Base-by-base conservation (phyloP, 1,140 invertebrate genomes). In the Ceratoteleas bidentatus region DNA sequence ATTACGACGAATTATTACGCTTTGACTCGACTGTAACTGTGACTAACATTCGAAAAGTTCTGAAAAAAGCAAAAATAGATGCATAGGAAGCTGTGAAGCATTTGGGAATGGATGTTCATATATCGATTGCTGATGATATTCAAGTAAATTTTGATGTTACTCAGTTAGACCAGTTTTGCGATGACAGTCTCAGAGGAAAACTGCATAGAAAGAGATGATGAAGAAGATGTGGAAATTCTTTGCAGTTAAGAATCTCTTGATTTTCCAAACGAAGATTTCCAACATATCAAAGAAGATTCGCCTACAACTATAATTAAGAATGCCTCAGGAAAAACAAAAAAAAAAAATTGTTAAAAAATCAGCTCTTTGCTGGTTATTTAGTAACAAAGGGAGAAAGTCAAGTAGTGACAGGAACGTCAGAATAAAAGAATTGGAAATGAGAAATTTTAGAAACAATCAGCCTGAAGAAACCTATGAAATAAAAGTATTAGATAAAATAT, bases 301-400 rank as follows among this genome's bases (percentile, higher is more conserved):
- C 54, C 61, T 54, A 52, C 33, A 47, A 52, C 68, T 47, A 13
- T 69, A 45, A 47, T 83, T 5, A 53, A 15, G 62, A 62, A 83
- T 73, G 0, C 33, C 2, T 68, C 36, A 0, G 70, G 70, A 16
- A 79, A 79, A 57, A 53, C 57, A 54, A 49, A 38, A 79, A 57
- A 53, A 57, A 54, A 49, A 38, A 9, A 61, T 72, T 14, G 45
- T 56, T 16, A 74, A 54, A 75, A 83, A 79, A 64, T 75, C 81
- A 7, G 58, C 76, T 24, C 43, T 83, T 32, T 79, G 75, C 56
- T 83, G 75, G 70, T 64, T 83, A 50, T 56, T 83, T 8, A 66
- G 49, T 52, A 75, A 36, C 11, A 68, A 36, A 15, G 53, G 32
- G 5, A 45, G 36, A 49, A 68, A 68, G 49, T 36, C 57, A 14